Conservation (phyloP, 2,888 invertebrate genomes). For the Perdita meconis region DNA sequence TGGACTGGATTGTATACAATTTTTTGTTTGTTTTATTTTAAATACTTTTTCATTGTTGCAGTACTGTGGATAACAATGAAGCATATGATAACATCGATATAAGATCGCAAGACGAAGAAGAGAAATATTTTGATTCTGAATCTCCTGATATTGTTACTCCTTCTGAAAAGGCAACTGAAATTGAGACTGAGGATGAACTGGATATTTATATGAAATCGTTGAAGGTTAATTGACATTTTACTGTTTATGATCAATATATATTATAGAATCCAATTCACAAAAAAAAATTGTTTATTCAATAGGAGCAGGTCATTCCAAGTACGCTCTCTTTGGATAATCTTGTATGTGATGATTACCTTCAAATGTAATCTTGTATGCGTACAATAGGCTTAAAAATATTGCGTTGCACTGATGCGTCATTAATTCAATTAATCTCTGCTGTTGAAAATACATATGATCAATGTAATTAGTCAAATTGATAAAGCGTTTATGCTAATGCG, state of each 20-base stretch:
- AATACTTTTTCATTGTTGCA: slow-evolving; percentile 73
- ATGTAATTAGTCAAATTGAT: no score
- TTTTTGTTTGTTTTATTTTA: no score
- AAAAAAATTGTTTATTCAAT: slow-evolving; percentile 73
- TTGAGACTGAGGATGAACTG: slow-evolving; percentile 87
- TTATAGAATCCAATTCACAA: slow-evolving; percentile 64
- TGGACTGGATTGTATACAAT: no score
- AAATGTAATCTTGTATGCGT: slow-evolving; percentile 49
- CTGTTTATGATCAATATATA: slow-evolving; percentile 57
- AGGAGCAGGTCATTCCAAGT: slow-evolving; percentile 68
- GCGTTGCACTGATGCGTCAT: no score
- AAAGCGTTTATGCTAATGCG: no score
- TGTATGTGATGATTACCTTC: slow-evolving; percentile 33
- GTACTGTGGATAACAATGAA: slow-evolving; percentile 91
- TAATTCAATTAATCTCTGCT: no score
- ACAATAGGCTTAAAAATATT: neutral
- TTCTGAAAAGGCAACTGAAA: slow-evolving; percentile 67
- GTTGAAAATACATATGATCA: no score
- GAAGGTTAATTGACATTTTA: slow-evolving; percentile 78
- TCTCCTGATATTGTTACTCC: slow-evolving; percentile 86
- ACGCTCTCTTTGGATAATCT: slow-evolving; percentile 62
- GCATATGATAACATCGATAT: slow-evolving; percentile 91
- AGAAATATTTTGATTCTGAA: slow-evolving; percentile 95
- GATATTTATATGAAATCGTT: slow-evolving; percentile 89
- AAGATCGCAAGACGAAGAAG: slow-evolving; percentile 92